Base-by-base conservation (phyloP, 2,797 vertebrate species). In the Eupleurogrammus muticus region DNA sequence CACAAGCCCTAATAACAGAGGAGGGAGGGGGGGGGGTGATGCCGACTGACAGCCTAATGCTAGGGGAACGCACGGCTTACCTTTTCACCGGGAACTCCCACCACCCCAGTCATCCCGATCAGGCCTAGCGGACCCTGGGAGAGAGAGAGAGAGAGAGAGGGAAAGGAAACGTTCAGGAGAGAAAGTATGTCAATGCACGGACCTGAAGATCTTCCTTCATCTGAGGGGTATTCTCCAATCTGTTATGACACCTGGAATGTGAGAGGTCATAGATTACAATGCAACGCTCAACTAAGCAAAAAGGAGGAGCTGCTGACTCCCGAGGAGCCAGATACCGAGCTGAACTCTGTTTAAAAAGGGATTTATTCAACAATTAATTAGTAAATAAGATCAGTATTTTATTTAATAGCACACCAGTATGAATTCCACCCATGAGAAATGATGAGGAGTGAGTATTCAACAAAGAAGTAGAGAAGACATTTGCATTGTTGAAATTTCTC, bases 31-130 rank as follows among this genome's bases (percentile, higher is more conserved):
- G n/a, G 76, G 59, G 80, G 76, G 59, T 90, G 55, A 92, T 83
- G 75, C 70, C 76, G 85, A 76, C 75, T 90, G 92, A 93, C 90
- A 90, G 75, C 47, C 74, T 92, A 92, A 94, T 91, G 80, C 85
- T 5, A 74, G 71, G 81, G 67, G 84, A 87, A 83, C 78, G 73
- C 69, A 83, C 67, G 53, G 42, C 73, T 89, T 94, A 98, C 97
- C 96, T 98, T 98, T 95, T 98, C 97, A 75, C 97, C 96, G 35
- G 91, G 86, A 87, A 86, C 93, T 90, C 97, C 97, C 55, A 93
- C 79, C 16, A 89, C 84, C 13, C 97, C 97, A 81, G 86, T 83
- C 81, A 95, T 93, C 86, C 97, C 97, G 67, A 95, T 93, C 87
- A 95, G 90, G 56, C 97, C 97, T 34, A 86, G 38, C 57, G 93